Evolutionary conservation across 2,797 vertebrate species (phyloP).

Genomic region (Erpetoichthys calabaricus): DNA sequence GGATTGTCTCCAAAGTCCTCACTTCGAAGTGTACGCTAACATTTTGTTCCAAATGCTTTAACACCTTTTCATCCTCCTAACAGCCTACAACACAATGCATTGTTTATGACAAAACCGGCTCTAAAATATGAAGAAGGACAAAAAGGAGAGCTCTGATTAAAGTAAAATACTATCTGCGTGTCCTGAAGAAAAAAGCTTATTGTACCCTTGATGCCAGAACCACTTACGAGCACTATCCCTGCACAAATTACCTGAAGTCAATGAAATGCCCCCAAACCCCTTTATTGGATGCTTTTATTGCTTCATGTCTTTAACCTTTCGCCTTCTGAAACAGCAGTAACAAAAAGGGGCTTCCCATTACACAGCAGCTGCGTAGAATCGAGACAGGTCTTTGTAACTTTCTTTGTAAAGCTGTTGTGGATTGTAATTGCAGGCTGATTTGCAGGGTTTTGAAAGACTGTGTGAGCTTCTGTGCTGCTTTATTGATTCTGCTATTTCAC

Average conservation of each 20-base stretch:
- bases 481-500: no score
- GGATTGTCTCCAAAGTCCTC: constrained; percentile 34
- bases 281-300: constrained; percentile 6
- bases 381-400: not conserved
- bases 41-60: no score
- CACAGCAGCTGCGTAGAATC: constrained; percentile 2
- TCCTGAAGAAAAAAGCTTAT: constrained; percentile 13
- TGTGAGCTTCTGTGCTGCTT: no score
- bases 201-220: constrained; percentile 13
- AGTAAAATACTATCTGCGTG: not conserved
- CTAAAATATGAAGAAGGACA: not conserved
- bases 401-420: constrained; percentile 1
- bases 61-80: no score
- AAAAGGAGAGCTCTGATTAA: not conserved
- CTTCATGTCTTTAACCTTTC: constrained; percentile 4
- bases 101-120: not conserved
- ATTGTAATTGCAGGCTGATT: constrained; percentile 5
- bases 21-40: constrained; percentile 25
- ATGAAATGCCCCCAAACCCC: constrained; percentile 6
- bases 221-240: constrained; percentile 16
- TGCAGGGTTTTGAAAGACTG: not conserved
- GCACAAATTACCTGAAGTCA: constrained; percentile 8
- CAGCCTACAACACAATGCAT: not conserved
- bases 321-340: constrained; percentile 3
- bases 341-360: constrained; percentile 6